Evolutionary conservation across 35 echinoderm and acorn worm genomes (phyloP).

Genomic region (Heliocidaris erythrogramma): DNA sequence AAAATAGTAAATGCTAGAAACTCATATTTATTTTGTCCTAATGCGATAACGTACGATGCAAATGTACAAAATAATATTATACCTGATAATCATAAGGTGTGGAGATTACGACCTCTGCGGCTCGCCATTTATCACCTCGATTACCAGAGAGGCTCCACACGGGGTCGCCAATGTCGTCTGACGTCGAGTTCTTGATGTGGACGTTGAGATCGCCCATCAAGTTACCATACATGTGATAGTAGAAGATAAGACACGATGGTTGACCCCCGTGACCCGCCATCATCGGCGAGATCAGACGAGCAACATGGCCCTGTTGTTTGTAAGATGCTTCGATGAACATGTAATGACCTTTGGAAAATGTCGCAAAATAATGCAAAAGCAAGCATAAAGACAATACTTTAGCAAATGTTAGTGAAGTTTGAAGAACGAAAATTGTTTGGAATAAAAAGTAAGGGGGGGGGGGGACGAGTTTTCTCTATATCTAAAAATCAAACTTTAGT

Average conservation of each 20-base stretch:
- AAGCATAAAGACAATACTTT: too few species aligned
- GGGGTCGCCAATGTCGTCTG: neutral
- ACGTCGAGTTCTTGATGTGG: slow-evolving; percentile 48
- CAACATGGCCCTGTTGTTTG: slow-evolving; percentile 42
- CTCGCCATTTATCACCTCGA: slow-evolving; percentile 58
- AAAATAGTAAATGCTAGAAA: too few species aligned
- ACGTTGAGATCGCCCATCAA: slow-evolving; percentile 55
- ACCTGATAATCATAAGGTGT: slow-evolving; percentile 50
- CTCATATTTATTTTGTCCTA: too few species aligned
- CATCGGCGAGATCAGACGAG: slow-evolving; percentile 55
- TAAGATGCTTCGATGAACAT: slow-evolving; percentile 56
- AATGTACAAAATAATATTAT: neutral
- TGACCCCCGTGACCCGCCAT: neutral
- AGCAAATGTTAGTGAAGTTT: neutral
- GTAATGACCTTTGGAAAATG: slow-evolving; percentile 42
- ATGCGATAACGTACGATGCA: too few species aligned
- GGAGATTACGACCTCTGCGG: slow-evolving; percentile 51
- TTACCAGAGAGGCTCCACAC: slow-evolving; percentile 57
- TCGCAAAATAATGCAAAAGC: neutral
- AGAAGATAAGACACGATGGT: slow-evolving; percentile 59
- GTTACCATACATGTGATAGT: slow-evolving; percentile 54
- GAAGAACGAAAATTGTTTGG: neutral
- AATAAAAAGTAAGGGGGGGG: too few species aligned
- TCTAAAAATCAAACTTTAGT: too few species aligned
- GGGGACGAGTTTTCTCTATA: too few species aligned